A percentile compares a stretch with the other conserved stretches of the same genome.
phyloP scores from a whole-genome alignment of 92 coral and sea anemone species.

The Actinostola sp. region DNA sequence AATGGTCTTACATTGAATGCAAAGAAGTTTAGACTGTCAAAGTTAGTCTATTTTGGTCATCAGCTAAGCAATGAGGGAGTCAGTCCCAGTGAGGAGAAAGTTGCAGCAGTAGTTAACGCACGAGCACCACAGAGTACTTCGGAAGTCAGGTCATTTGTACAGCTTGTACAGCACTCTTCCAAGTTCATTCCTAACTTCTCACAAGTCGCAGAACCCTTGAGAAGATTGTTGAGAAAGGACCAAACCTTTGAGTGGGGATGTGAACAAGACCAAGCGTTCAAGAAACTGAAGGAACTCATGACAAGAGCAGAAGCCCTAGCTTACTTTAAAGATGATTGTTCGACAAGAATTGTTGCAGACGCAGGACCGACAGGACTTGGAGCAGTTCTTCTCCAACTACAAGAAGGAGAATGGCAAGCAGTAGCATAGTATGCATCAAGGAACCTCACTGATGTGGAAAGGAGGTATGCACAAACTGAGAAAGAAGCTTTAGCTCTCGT shows the following conservation, averaged over 20 bases:
- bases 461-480: conserved; percentile 51
- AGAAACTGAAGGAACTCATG: no score
- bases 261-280: no score
- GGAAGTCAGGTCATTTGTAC: conserved; percentile 49
- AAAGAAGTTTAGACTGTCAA: no score
- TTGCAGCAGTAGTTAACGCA: conserved; percentile 51
- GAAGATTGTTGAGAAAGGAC: conserved; percentile 27
- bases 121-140: conserved; percentile 10
- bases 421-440: conserved; percentile 56
- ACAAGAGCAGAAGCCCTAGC: no score
- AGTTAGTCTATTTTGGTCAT: no score
- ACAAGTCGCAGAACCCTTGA: conserved; percentile 34
- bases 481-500: conserved; percentile 55
- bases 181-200: conserved; percentile 46
- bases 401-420: conserved; percentile 54
- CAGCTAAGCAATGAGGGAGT: no score
- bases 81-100: conserved; percentile 54
- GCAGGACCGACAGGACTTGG: conserved; percentile 56
- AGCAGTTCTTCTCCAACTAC: conserved; percentile 54
- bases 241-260: no score
- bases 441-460: conserved; percentile 51
- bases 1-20: no score
- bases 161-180: conserved; percentile 53
- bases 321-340: no score
- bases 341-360: no score